Percentiles rank a stretch among this genome's conserved stretches.
Conservation (phyloP, 2,888 invertebrate species). For the Biston betularia region DNA sequence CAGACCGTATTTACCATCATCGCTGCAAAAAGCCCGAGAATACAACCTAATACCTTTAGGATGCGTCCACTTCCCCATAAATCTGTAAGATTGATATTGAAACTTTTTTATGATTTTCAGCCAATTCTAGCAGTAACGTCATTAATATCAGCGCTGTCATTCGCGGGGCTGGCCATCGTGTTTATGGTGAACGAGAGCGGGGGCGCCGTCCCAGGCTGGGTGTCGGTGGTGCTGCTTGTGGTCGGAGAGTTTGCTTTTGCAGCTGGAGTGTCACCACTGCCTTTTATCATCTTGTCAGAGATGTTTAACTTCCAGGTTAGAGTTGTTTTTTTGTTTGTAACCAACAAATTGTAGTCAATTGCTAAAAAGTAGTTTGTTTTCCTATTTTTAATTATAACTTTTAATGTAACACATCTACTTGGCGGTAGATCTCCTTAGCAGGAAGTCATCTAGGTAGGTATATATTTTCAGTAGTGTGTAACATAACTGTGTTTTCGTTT, state of each 20-base stretch:
- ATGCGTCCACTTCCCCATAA: neutral
- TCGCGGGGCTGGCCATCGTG: slow-evolving; percentile 40
- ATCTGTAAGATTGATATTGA: neutral
- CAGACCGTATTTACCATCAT: too few species aligned
- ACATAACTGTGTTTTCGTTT: too few species aligned
- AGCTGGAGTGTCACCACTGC: slow-evolving; percentile 45
- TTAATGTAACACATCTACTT: too few species aligned
- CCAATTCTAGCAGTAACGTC: slow-evolving; percentile 30
- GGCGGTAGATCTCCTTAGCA: too few species aligned
- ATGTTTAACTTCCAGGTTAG: slow-evolving; percentile 51
- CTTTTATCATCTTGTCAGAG: slow-evolving; percentile 48
- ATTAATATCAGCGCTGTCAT: slow-evolving; percentile 32
- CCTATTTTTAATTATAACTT: too few species aligned
- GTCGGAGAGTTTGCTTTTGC: slow-evolving; percentile 42
- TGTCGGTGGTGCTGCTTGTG: slow-evolving; percentile 41
- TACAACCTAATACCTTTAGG: too few species aligned
- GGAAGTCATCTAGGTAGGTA: too few species aligned
- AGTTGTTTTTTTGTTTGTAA: neutral
- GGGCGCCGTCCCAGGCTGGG: slow-evolving; percentile 39
- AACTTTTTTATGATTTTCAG: slow-evolving; percentile 14
- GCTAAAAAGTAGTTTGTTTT: too few species aligned
- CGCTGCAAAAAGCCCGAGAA: too few species aligned
- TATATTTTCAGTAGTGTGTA: too few species aligned
- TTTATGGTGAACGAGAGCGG: slow-evolving; percentile 39
- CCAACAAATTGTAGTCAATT: too few species aligned